phyloP scores from a whole-genome alignment of 1,140 invertebrate species.

The Anoplolepis gracilipes region DNA sequence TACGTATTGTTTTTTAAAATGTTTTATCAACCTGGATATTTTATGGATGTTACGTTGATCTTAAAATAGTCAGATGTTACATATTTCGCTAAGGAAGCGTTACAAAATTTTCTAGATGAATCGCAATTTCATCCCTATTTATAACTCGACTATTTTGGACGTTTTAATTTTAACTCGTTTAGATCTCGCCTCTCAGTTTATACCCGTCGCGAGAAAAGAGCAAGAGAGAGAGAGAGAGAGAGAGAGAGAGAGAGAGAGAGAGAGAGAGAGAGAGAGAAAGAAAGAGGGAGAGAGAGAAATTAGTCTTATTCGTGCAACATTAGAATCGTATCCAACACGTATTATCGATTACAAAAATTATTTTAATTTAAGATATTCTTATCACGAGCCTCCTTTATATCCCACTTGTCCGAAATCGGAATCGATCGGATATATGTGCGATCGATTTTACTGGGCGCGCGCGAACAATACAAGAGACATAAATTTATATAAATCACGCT shows the following conservation, averaged over 20 bases:
- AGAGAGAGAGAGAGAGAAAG: background rate
- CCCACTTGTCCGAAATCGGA: background rate
- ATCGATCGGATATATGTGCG: constrained; percentile 1
- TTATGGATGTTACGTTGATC: background rate
- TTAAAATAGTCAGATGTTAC: background rate
- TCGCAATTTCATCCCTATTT: constrained; percentile 40
- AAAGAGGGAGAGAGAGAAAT: too few species aligned
- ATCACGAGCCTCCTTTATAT: background rate
- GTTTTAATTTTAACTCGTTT: constrained; percentile 55
- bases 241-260: background rate
- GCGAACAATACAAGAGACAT: background rate
- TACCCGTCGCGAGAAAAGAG: background rate
- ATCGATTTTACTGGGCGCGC: background rate
- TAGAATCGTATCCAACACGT: background rate
- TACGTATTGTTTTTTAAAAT: background rate
- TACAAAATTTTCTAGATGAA: constrained; percentile 41
- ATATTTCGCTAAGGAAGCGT: background rate
- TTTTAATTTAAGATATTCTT: constrained; percentile 14
- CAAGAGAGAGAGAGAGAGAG: background rate
- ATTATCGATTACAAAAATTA: constrained; percentile 9
- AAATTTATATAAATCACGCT: constrained; percentile 20
- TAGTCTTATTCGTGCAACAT: background rate
- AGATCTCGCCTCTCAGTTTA: constrained; percentile 41
- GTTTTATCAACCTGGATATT: background rate
- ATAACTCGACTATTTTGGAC: constrained; percentile 27